A percentile compares a stretch with the other conserved stretches of the same genome.
Conservation (phyloP, 2,888 invertebrate genomes). For the Charanyca ferruginea region DNA sequence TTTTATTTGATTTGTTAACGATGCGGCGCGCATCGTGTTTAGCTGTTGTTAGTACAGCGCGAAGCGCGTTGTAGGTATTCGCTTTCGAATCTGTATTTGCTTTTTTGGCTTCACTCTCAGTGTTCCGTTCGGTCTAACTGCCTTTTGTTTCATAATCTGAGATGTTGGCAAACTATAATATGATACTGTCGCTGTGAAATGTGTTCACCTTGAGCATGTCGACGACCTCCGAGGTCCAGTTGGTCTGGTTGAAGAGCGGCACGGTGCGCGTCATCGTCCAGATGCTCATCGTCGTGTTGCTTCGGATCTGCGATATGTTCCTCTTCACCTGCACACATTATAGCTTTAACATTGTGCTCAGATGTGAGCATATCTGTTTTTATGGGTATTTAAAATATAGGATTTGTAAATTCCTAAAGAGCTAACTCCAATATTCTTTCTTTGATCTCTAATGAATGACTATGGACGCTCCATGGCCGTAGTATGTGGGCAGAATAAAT, state of each 20-base stretch:
- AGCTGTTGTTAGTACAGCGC: no score
- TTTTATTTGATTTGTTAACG: no score
- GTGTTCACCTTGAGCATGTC: conserved; percentile 88
- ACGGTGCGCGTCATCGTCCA: conserved; percentile 94
- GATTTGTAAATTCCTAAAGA: background rate
- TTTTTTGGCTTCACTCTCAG: no score
- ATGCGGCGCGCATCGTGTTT: no score
- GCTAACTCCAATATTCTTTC: background rate
- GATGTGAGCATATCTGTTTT: no score
- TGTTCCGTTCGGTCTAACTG: no score
- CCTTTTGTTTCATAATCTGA: no score
- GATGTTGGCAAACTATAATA: no score
- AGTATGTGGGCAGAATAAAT: background rate
- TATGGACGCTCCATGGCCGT: no score
- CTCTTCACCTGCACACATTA: conserved; percentile 93
- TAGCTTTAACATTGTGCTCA: background rate
- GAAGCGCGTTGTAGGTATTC: no score
- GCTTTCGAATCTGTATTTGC: no score
- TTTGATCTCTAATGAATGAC: no score
- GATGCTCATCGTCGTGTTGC: conserved; percentile 94
- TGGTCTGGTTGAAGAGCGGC: conserved; percentile 93
- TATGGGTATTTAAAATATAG: background rate
- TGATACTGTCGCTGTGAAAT: background rate
- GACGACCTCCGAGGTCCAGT: conserved; percentile 95
- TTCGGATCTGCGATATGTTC: conserved; percentile 93